Percentiles rank a stretch among this genome's conserved stretches.
Conservation (phyloP, 2,888 invertebrate species). For the Dastarcus helophoroides region DNA sequence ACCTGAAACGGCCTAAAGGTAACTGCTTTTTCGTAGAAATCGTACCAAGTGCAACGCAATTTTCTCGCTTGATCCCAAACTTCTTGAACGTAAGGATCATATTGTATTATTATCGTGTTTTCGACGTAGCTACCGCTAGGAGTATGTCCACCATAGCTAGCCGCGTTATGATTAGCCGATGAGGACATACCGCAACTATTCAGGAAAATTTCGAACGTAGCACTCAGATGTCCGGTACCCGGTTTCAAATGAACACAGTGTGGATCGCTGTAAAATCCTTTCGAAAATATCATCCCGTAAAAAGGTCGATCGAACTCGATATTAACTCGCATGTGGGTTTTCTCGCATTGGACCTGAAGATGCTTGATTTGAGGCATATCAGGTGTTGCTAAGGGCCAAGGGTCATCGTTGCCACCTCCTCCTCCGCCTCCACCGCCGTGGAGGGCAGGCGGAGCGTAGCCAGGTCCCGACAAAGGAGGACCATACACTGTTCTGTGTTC, state of each 20-base stretch:
- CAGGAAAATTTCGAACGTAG: slow-evolving; percentile 86
- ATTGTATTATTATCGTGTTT: slow-evolving; percentile 89
- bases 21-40: slow-evolving; percentile 90
- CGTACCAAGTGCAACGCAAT: slow-evolving; percentile 89
- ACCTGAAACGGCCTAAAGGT: slow-evolving; percentile 93
- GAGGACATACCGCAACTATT: slow-evolving; percentile 91
- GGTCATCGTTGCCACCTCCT: slow-evolving; percentile 53
- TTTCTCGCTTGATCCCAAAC: slow-evolving; percentile 93
- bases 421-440: slow-evolving; percentile 33
- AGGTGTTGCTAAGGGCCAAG: slow-evolving; percentile 79
- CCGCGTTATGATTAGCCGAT: slow-evolving; percentile 80
- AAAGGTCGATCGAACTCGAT: slow-evolving; percentile 92
- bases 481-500: slow-evolving; percentile 72
- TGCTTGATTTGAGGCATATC: slow-evolving; percentile 91
- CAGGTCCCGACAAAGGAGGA: slow-evolving; percentile 45
- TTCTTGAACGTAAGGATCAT: slow-evolving; percentile 89
- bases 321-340: slow-evolving; percentile 90
- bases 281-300: slow-evolving; percentile 93
- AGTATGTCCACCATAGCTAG: slow-evolving; percentile 72
- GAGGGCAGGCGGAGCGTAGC: slow-evolving; percentile 31
- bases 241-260: slow-evolving; percentile 88
- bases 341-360: slow-evolving; percentile 88
- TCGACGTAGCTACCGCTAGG: slow-evolving; percentile 90
- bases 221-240: slow-evolving; percentile 80
- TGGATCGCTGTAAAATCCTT: slow-evolving; percentile 83